Base-by-base conservation (phyloP, 2,797 vertebrate species). In the Eutrigla gurnardus region DNA sequence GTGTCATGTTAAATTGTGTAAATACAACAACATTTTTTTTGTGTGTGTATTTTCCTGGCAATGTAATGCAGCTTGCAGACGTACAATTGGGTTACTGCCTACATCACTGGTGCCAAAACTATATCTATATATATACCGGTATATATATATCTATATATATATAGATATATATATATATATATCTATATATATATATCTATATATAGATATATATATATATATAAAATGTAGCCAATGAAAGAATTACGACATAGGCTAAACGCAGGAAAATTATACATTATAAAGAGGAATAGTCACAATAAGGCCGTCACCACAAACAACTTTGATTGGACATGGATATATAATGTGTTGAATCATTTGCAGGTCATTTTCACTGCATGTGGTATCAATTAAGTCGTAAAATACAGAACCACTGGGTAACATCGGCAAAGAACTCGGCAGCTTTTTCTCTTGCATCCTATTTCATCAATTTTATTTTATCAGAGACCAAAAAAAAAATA, bases 331-430 rank as follows among this genome's bases (percentile, higher is more conserved):
- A 25, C 18, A 35, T 35, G 1, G 65, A 35, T 50, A 10, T 50
- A 10, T 5, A 36, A 50, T 35, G 50, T 25, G 13, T 8, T 25
- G 4, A 55, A 64, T 69, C 15, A 50, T 68, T 66, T 62, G 25
- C 80, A 86, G 66, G 80, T 83, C 35, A 40, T 55, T 67, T 84
- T 78, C 55, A 72, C 83, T 40, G 73, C 73, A 73, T 80, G 76
- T 53, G 81, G 72, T 11, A 82, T 85, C 18, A 82, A 76, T 49
- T 82, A 64, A 18, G 9, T 2, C 8, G 7, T 6, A 0, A 59
- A 18, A 81, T 70, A 75, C 0, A 35, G 5, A 50, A 81, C 39
- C 71, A 57, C 69, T 83, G 75, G 83, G 66, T 75, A 78, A 60
- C 39, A 10, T 62, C 35, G 68, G 13, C 3, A 12, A 7, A 45